phyloP scores from a whole-genome alignment of 1,140 invertebrate species.

The Protaetia brevitarsis region DNA sequence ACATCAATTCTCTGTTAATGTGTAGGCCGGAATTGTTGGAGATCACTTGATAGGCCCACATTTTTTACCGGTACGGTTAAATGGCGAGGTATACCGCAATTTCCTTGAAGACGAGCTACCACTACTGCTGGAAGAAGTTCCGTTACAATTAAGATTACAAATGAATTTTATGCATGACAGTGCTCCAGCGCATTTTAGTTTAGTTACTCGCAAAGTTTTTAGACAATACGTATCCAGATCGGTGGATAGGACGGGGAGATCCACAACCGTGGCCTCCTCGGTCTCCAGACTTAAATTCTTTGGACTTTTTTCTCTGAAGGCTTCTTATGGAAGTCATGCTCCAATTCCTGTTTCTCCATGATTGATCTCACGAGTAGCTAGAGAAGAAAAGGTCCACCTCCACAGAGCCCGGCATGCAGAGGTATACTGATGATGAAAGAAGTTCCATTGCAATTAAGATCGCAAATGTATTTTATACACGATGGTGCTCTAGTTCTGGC shows the following conservation, averaged over 20 bases:
- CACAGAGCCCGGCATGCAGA: too few species aligned
- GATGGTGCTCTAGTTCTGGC: too few species aligned
- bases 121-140: constrained; percentile 11
- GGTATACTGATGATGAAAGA: too few species aligned
- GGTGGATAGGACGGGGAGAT: constrained; percentile 12
- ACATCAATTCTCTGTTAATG: constrained; percentile 26
- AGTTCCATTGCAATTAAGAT: too few species aligned
- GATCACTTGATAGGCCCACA: constrained; percentile 28
- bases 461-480: too few species aligned
- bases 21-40: constrained; percentile 22
- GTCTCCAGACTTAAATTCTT: background rate
- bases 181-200: constrained; percentile 12
- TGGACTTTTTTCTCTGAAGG: background rate
- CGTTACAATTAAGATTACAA: background rate
- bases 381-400: too few species aligned
- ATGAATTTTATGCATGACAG: constrained; percentile 8
- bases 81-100: constrained; percentile 12
- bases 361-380: too few species aligned
- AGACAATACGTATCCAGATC: background rate
- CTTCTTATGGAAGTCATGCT: too few species aligned
- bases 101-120: constrained; percentile 5
- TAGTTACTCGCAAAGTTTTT: background rate
- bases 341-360: too few species aligned
- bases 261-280: background rate
- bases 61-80: background rate